Evolutionary conservation across 2,797 vertebrate genomes (phyloP).

Genomic region (Sphenodon punctatus): DNA sequence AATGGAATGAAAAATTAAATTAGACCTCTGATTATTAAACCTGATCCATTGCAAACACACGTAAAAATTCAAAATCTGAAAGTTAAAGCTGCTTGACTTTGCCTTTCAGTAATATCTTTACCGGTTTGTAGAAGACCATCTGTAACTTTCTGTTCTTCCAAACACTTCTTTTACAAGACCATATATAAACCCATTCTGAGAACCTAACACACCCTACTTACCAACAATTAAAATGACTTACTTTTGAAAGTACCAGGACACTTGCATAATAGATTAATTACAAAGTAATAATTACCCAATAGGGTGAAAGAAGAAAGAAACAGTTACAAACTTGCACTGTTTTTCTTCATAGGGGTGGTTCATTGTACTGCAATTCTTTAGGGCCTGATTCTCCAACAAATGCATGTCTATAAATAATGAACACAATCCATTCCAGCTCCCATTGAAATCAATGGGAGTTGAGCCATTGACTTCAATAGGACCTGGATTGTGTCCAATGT

Average conservation of each 20-base stretch:
- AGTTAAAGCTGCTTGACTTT: conserved; percentile 37
- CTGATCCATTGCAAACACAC: background rate
- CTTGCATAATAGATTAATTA: conserved; percentile 67
- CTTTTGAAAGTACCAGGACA: conserved; percentile 60
- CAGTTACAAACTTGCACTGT: conserved; percentile 52
- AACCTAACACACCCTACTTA: conserved; percentile 61
- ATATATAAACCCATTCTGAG: background rate
- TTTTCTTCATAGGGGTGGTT: conserved; percentile 47
- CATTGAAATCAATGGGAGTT: too few species aligned
- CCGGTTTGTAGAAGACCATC: conserved; percentile 44
- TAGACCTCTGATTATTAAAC: background rate
- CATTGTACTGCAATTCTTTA: too few species aligned
- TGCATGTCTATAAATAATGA: too few species aligned
- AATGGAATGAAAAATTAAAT: background rate
- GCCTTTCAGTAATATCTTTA: conserved; percentile 32
- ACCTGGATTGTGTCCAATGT: too few species aligned
- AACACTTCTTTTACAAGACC: conserved; percentile 47
- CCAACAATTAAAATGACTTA: conserved; percentile 64
- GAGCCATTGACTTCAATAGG: too few species aligned
- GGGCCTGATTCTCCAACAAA: too few species aligned
- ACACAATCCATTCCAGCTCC: too few species aligned
- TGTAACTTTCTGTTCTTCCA: conserved; percentile 40
- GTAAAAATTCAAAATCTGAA: conserved; percentile 22
- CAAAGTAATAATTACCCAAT: conserved; percentile 53
- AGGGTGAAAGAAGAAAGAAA: conserved; percentile 59